Percentiles rank a stretch among this genome's conserved stretches.
These are phyloP conservation scores for Cranoglanis bouderius DNA, from an alignment of 2,113 vertebrate genomes.

Conservation along the genomic window DNA sequence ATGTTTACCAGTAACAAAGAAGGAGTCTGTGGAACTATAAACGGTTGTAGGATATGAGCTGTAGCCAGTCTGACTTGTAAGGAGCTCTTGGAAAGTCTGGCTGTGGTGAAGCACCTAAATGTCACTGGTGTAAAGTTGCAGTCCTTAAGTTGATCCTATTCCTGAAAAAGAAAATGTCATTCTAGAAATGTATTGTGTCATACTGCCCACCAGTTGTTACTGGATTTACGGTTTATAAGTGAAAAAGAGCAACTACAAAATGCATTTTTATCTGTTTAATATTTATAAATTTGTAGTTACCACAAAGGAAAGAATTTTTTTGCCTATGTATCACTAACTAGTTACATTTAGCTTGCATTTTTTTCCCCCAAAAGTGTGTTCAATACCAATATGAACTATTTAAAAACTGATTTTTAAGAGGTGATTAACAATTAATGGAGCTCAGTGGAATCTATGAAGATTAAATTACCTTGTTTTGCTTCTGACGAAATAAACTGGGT, in stretches of 20 bases:
- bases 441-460: background rate
- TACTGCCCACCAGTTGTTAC: conserved; percentile 1
- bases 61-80: background rate
- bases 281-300: background rate
- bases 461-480: background rate
- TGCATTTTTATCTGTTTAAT: background rate
- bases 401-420: background rate
- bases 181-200: conserved; percentile 25
- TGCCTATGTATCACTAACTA: background rate
- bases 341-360: background rate
- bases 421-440: no score
- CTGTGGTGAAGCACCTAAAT: conserved; percentile 11
- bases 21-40: background rate
- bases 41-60: background rate
- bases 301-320: background rate
- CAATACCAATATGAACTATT: background rate
- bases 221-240: background rate
- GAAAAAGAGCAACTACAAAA: background rate
- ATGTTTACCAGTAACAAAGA: background rate
- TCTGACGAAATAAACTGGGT: background rate
- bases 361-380: background rate
- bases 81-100: background rate
- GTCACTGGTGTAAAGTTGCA: conserved; percentile 35
- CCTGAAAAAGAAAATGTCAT: conserved; percentile 33
- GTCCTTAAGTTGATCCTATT: conserved; percentile 9